phyloP scores from a whole-genome alignment of 2,797 vertebrate genomes.

The Alcedo quadribrachys region DNA sequence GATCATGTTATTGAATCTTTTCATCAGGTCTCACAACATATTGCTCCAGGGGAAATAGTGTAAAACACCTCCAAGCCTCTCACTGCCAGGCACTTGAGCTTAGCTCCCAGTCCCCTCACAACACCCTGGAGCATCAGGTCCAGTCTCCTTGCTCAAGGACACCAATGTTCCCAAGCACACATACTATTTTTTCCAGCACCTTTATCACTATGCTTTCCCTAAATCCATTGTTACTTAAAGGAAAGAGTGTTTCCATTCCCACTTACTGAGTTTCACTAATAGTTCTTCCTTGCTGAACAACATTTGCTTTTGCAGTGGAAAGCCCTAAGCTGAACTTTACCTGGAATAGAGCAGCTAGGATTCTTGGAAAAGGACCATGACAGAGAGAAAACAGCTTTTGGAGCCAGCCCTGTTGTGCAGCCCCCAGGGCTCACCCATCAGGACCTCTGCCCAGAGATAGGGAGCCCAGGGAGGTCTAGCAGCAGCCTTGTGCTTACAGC shows the following conservation, averaged over 20 bases:
- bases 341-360: background rate
- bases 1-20: background rate
- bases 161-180: too few relatives aligned
- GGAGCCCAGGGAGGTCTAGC: background rate
- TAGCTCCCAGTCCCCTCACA: background rate
- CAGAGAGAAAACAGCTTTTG: background rate
- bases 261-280: background rate
- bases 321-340: background rate
- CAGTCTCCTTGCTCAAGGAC: background rate
- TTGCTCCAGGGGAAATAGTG: background rate
- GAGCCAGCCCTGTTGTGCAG: background rate
- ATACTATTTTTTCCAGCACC: fast-evolving
- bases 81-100: fast-evolving
- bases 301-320: background rate
- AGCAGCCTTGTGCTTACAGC: background rate
- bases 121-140: fast-evolving
- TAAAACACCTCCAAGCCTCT: background rate
- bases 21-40: background rate
- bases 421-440: background rate
- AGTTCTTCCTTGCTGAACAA: background rate
- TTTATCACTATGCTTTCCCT: background rate
- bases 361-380: background rate
- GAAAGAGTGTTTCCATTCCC: background rate
- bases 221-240: background rate
- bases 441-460: background rate